Conservation (phyloP, 2,113 vertebrate genomes). For the Mustelus asterias region DNA sequence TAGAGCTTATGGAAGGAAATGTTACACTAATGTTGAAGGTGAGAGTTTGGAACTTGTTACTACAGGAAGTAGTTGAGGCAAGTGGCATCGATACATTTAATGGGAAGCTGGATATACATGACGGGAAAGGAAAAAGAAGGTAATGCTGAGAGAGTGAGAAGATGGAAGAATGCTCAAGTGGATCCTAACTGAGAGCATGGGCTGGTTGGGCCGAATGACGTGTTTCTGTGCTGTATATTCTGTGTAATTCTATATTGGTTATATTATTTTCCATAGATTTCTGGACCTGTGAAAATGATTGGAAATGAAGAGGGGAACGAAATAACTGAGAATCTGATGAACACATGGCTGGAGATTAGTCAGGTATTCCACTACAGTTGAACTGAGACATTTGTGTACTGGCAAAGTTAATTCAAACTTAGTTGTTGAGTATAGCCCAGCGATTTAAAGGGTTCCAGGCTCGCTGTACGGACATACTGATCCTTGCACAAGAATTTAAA, state of each 20-base stretch:
- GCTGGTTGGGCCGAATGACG: not conserved
- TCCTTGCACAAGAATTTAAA: not conserved
- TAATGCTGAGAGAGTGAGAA: not conserved
- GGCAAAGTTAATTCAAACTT: not conserved
- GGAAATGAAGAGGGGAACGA: conserved; percentile 39
- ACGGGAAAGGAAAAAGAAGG: not conserved
- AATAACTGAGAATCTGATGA: conserved; percentile 46
- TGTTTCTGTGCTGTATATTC: not conserved
- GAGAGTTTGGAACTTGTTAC: too few relatives aligned
- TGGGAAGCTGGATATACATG: not conserved
- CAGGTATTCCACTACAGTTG: conserved; percentile 48
- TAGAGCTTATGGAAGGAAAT: not conserved
- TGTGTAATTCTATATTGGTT: not conserved
- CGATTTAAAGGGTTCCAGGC: not conserved
- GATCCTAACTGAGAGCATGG: not conserved
- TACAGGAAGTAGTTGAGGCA: too few relatives aligned
- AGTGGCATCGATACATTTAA: not conserved
- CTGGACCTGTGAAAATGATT: conserved; percentile 59
- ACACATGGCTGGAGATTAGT: conserved; percentile 52
- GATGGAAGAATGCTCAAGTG: not conserved
- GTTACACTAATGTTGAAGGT: too few relatives aligned
- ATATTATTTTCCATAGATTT: conserved; percentile 40
- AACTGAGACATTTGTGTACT: not conserved
- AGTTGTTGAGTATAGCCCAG: not conserved
- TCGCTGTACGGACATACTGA: not conserved